Percentiles rank a stretch among this genome's conserved stretches.
phyloP scores from a whole-genome alignment of 2,113 vertebrate species.

The Emydocephalus ijimae region DNA sequence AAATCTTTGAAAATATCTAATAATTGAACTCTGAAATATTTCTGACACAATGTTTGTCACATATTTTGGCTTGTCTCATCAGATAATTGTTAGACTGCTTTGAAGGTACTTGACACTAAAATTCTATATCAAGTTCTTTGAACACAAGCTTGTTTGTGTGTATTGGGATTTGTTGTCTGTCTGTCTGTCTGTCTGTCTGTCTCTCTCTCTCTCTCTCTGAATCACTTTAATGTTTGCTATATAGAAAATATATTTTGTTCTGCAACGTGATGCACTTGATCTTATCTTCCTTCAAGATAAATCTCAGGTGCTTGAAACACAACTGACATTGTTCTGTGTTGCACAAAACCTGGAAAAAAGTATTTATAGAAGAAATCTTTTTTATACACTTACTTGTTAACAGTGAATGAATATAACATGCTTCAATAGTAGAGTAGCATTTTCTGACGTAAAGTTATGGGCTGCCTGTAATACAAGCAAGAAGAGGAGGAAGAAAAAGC shows the following conservation, averaged over 20 bases:
- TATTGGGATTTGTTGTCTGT: neutral
- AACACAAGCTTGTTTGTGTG: neutral
- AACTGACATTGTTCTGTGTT: neutral
- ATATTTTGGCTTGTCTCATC: neutral
- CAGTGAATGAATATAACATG: neutral
- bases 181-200: too few species aligned
- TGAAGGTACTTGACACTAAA: neutral
- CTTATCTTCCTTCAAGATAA: neutral
- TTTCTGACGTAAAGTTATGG: slow-evolving; percentile 1
- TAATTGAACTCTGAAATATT: slow-evolving; percentile 29
- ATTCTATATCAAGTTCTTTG: neutral
- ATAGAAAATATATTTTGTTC: neutral
- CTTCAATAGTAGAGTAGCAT: neutral
- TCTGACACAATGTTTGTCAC: neutral
- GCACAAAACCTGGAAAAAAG: neutral
- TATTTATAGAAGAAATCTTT: neutral
- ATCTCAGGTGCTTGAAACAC: neutral
- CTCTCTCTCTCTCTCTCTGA: neutral
- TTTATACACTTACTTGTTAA: neutral
- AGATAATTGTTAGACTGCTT: neutral
- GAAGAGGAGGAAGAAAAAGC: neutral
- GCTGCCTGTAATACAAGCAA: neutral
- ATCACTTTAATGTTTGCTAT: neutral
- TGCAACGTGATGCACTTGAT: neutral
- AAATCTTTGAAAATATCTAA: slow-evolving; percentile 25